These are phyloP conservation scores for Isichthys henryi DNA, from an alignment of 2,113 vertebrate genomes.

Conservation along the genomic window DNA sequence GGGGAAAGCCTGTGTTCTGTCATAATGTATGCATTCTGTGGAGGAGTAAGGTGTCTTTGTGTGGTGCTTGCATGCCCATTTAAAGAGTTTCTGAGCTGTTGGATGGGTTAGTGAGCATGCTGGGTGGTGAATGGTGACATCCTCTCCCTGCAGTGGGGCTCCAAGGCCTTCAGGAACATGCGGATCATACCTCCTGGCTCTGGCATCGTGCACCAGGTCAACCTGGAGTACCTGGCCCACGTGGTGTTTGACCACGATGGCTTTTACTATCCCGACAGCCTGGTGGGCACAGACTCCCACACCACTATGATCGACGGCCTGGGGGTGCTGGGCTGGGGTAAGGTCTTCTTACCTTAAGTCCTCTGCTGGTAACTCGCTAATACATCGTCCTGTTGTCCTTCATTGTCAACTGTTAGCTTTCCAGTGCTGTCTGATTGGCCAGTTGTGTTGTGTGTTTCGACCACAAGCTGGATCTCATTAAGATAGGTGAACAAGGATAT, in stretches of 20 bases:
- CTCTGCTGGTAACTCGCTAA: not conserved
- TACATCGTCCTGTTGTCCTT: not conserved
- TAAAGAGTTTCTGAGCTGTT: not conserved
- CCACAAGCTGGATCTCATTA: not conserved
- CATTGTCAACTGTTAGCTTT: not conserved
- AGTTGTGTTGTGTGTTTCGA: not conserved
- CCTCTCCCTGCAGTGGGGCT: constrained; percentile 79
- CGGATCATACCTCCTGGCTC: constrained; percentile 93
- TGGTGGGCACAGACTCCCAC: constrained; percentile 96
- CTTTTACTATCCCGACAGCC: constrained; percentile 86
- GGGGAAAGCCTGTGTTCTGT: not conserved
- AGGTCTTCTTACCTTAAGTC: no score
- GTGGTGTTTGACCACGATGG: constrained; percentile 84
- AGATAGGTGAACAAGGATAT: not conserved
- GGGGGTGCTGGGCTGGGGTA: constrained; percentile 95
- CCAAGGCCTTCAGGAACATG: constrained; percentile 89
- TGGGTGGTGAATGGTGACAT: constrained; percentile 10
- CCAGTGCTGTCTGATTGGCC: not conserved
- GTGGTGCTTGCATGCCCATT: not conserved
- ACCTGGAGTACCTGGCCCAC: constrained; percentile 88
- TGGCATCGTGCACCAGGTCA: constrained; percentile 96
- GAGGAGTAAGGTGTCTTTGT: not conserved
- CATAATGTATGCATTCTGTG: not conserved
- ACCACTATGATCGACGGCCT: constrained; percentile 97
- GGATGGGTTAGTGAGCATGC: not conserved